phyloP scores from a whole-genome alignment of 2,113 vertebrate genomes.

The Lates calcarifer region DNA sequence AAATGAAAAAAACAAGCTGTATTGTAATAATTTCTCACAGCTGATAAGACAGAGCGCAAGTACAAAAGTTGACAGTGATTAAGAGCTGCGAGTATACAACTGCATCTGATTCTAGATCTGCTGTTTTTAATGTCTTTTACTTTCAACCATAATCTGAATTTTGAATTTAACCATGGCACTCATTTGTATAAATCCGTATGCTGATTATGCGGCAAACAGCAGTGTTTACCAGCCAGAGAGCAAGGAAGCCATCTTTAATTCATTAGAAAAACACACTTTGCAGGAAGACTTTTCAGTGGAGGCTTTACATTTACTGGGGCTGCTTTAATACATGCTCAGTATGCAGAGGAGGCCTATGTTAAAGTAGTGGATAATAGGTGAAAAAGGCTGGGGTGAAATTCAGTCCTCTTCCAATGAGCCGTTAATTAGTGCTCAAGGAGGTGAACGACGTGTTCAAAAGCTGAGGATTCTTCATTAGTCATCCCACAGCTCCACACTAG shows the following conservation, averaged over 20 bases:
- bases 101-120: slow-evolving; percentile 58
- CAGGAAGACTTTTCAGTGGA: slow-evolving; percentile 76
- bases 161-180: slow-evolving; percentile 76
- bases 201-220: slow-evolving; percentile 81
- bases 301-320: slow-evolving; percentile 69
- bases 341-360: slow-evolving; percentile 74
- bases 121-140: slow-evolving; percentile 58
- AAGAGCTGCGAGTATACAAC: slow-evolving; percentile 26
- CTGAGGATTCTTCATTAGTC: slow-evolving; percentile 83
- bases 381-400: slow-evolving; percentile 68
- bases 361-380: slow-evolving; percentile 79
- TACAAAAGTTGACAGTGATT: slow-evolving; percentile 55
- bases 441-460: slow-evolving; percentile 80
- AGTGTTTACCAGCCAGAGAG: slow-evolving; percentile 82
- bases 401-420: slow-evolving; percentile 73
- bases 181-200: slow-evolving; percentile 83
- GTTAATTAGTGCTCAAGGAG: slow-evolving; percentile 84
- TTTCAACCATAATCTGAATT: slow-evolving; percentile 78
- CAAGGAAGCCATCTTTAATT: slow-evolving; percentile 85
- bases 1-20: slow-evolving; percentile 42
- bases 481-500: slow-evolving; percentile 57
- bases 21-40: slow-evolving; percentile 28
- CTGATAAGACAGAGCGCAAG: slow-evolving; percentile 46
- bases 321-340: slow-evolving; percentile 78
- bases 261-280: slow-evolving; percentile 85